Conservation (phyloP, 2,888 invertebrate genomes). For the Meliscaeva auricollis region DNA sequence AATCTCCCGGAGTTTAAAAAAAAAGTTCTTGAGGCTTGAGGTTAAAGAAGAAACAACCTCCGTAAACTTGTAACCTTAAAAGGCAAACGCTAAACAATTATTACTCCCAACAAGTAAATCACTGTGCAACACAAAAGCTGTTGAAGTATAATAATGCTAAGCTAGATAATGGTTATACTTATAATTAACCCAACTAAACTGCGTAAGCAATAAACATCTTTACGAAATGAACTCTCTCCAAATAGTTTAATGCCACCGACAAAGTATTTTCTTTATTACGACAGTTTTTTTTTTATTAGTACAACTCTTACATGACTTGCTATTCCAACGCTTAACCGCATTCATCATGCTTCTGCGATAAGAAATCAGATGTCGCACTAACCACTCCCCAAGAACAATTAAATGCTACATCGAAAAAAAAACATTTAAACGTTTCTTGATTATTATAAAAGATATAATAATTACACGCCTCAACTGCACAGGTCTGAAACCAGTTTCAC, state of each 20-base stretch:
- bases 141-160: not conserved
- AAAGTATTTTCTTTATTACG: not conserved
- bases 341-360: constrained; percentile 12
- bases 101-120: too few relatives aligned
- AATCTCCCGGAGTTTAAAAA: too few relatives aligned
- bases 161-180: not conserved
- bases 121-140: too few relatives aligned
- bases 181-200: constrained; percentile 21
- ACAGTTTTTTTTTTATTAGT: not conserved
- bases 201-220: constrained; percentile 4
- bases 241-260: constrained; percentile 4
- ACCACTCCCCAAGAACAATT: constrained; percentile 28
- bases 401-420: constrained; percentile 18
- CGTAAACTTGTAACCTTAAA: too few relatives aligned
- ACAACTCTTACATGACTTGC: constrained; percentile 1
- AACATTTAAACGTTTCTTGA: constrained; percentile 22
- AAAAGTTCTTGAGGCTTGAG: too few relatives aligned
- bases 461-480: constrained; percentile 33
- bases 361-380: constrained; percentile 12
- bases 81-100: too few relatives aligned
- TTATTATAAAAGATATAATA: constrained; percentile 25
- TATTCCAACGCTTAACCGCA: constrained; percentile 2
- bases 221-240: constrained; percentile 2
- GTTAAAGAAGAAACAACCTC: too few relatives aligned
- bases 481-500: constrained; percentile 49